Evolutionary conservation across 1,140 invertebrate species (phyloP).

Genomic region (Musca domestica): DNA sequence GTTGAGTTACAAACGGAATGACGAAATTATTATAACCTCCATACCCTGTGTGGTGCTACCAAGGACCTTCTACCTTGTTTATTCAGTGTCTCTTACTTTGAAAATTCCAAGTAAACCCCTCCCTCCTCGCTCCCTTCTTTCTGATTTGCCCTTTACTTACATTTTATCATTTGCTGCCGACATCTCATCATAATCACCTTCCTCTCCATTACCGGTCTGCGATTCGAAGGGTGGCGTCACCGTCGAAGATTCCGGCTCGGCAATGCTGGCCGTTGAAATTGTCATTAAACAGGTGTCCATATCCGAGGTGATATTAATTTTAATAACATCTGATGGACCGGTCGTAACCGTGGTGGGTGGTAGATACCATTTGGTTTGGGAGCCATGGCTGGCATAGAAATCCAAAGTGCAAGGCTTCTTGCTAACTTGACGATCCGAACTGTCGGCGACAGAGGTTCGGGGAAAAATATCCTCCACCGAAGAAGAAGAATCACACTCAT

Average conservation of each 20-base stretch:
- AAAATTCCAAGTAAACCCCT: too few relatives aligned
- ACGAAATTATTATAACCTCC: too few relatives aligned
- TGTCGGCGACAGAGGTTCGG: background rate
- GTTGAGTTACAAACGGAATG: too few relatives aligned
- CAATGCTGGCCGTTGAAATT: background rate
- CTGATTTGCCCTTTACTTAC: too few relatives aligned
- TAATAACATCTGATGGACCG: background rate
- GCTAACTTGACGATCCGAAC: constrained; percentile 20
- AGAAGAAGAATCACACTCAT: constrained; percentile 37
- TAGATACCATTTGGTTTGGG: constrained; percentile 43
- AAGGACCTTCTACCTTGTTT: too few relatives aligned
- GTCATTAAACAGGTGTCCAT: background rate
- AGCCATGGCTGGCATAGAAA: constrained; percentile 32
- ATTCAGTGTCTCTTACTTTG: too few relatives aligned
- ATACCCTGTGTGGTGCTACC: too few relatives aligned
- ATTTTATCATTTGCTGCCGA: constrained; percentile 3
- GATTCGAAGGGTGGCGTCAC: background rate
- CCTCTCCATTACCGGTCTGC: background rate
- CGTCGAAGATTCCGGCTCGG: constrained; percentile 1
- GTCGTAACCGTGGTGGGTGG: background rate
- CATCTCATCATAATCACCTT: background rate
- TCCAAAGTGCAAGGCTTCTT: constrained; percentile 20
- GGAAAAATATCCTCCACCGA: constrained; percentile 23
- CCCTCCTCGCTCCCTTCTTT: too few relatives aligned
- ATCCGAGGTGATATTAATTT: constrained; percentile 4